Evolutionary conservation across 1,140 invertebrate species (phyloP), one percentile per base, ranked within the genome.

Genomic region (Lethocerus indicus): DNA sequence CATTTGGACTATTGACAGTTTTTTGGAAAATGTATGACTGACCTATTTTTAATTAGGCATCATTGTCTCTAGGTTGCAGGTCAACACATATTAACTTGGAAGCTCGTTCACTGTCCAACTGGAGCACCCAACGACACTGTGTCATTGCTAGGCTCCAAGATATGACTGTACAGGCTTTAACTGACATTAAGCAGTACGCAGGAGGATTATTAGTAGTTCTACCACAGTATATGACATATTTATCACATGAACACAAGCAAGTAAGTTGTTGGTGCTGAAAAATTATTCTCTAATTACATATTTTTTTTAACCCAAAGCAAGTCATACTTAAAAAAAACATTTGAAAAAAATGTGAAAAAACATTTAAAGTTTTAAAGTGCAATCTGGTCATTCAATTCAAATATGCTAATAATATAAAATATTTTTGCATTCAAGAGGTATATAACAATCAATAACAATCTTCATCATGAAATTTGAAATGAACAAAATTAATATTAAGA

Each of bases 91-190:
- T 93, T 50, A 92, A 86, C 50, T 67, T 90, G 59, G 91, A 97
- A 69, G 91, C 87, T 16, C 76, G 87, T 53, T 84, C 88, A 1
- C 59, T 94, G 18, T 78, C 79, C 49, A 77, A 81, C n/a, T 87
- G 83, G 76, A 80, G 79, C 56, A 82, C 88, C 16, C 81, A 83
- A 12, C 78, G 90, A 37, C 85, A 91, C 61, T 92, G 91, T 68
- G 78, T 95, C 3, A 72, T 95, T 23, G 73, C 82, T 1, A 77
- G 78, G 59, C 63, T 87, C 21, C 73, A 83, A 57, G 82, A 91
- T 59, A 66, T 94, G 35, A 79, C 81, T 0, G 67, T 81, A 18
- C 77, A 81, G 36, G 74, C 79, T 52, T 87, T 89, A 61, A 67
- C 81, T 51, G 76, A 83, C 51, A 75, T 92, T 46, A 67, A 83